Evolutionary conservation across 2,113 vertebrate species (phyloP), one percentile per base, ranked within the genome.

Genomic region (Cricetomys ansorgei): DNA sequence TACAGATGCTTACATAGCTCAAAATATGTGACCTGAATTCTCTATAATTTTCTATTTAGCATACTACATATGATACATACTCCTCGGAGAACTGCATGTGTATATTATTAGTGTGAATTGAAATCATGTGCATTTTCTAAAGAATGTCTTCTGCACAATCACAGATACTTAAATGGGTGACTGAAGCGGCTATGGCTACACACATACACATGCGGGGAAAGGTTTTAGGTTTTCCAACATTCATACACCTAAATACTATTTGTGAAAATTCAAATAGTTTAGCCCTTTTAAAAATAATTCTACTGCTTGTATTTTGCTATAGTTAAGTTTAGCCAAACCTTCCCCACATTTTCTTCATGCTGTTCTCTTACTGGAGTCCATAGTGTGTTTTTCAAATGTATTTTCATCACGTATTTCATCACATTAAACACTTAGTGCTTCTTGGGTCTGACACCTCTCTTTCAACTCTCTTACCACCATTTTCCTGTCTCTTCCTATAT

Each of bases 231-330:
- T 92, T 94, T 95, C 57, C 48, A 86, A 85, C 40, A 96, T 3
- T 11, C 29, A 83, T 43, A 77, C 29, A 64, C 55, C 77, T 7
- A 92, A 2, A 79, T 45, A 81, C 4, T 89, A 92, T 45, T 92
- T 92, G 70, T 4, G 77, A 92, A 96, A 89, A 76, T 83, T 93
- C 64, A 84, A 97, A 73, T 94, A 73, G 55, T 65, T 95, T 81
- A 67, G 59, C n/a, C 91, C 15, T 75, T 83, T 15, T 53, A 25
- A 27, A 59, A 9, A 85, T 27, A 81, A 90, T 13, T 50, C 53
- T 29, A 65, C 27, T 67, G 19, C 21, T 91, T 93, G 43, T 80
- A 16, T 83, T 23, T 80, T 90, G 37, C 62, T 34, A 64, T 34
- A 57, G 64, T 70, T 80, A 40, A 5, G 21, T 70, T 45, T 34